phyloP scores from a whole-genome alignment of 2,797 vertebrate species.

The Anguilla obscura region DNA sequence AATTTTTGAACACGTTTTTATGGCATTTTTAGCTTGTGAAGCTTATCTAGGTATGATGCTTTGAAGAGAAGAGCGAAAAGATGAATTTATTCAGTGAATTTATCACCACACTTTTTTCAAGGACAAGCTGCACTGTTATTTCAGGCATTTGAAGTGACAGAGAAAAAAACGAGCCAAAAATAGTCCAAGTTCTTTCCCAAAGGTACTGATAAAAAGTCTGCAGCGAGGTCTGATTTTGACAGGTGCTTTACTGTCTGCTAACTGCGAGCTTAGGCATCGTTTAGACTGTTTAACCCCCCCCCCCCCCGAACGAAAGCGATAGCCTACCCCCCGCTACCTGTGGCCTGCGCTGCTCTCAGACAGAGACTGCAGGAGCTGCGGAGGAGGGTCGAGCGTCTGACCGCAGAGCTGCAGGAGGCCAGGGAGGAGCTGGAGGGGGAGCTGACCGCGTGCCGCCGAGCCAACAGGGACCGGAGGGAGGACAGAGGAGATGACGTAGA shows the following conservation, averaged over 20 bases:
- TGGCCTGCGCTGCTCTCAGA: neutral
- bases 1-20: neutral
- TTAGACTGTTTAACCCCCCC: neutral
- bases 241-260: neutral
- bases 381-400: neutral
- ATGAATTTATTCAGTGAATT: constrained; percentile 19
- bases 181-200: neutral
- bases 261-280: neutral
- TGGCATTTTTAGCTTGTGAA: constrained; percentile 4
- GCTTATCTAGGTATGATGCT: neutral
- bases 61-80: neutral
- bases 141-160: constrained; percentile 8
- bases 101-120: neutral
- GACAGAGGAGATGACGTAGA: neutral
- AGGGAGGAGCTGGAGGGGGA: constrained; percentile 1
- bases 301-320: too few species aligned
- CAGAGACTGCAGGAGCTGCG: neutral
- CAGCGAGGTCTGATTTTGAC: neutral
- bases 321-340: too few species aligned
- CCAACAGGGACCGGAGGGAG: neutral
- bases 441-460: neutral
- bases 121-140: neutral
- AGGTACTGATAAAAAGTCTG: neutral
- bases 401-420: neutral
- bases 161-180: neutral